phyloP scores from a whole-genome alignment of 2,888 invertebrate genomes.

The Tillus elongatus region DNA sequence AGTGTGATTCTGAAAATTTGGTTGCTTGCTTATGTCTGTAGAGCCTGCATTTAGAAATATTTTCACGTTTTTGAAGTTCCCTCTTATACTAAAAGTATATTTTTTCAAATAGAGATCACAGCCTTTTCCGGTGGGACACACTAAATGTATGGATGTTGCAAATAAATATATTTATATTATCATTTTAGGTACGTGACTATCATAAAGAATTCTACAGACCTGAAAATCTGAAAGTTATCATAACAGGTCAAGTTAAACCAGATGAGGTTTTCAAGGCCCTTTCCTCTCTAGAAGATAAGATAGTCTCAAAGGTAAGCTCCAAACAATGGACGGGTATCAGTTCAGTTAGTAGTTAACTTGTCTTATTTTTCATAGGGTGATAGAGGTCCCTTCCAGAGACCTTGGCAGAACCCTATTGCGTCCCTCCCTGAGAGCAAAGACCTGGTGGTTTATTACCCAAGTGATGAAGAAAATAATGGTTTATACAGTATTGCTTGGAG shows the following conservation, averaged over 20 bases:
- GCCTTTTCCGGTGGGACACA: too few species aligned
- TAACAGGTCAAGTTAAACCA: conserved; percentile 71
- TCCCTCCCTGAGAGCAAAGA: conserved; percentile 51
- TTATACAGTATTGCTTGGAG: conserved; percentile 71
- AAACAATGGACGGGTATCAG: background rate
- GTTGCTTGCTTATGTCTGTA: too few species aligned
- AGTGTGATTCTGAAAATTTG: too few species aligned
- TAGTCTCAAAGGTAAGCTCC: conserved; percentile 52
- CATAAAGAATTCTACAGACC: conserved; percentile 82
- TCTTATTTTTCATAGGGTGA: conserved; percentile 39
- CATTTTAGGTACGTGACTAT: conserved; percentile 59
- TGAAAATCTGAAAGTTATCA: conserved; percentile 76
- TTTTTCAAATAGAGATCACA: too few species aligned
- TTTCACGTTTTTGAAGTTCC: too few species aligned
- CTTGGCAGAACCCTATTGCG: conserved; percentile 68
- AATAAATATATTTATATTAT: conserved; percentile 7
- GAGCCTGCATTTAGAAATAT: too few species aligned
- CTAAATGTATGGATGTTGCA: background rate
- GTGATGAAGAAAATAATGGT: conserved; percentile 77
- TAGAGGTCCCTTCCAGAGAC: conserved; percentile 53
- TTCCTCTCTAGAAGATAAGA: conserved; percentile 65
- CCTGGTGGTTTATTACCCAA: conserved; percentile 59
- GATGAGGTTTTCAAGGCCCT: conserved; percentile 67
- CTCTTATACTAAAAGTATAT: too few species aligned
- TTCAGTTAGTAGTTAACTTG: background rate